phyloP scores from a whole-genome alignment of 64 coral and sea anemone species.

The Stichodactyla helianthus region DNA sequence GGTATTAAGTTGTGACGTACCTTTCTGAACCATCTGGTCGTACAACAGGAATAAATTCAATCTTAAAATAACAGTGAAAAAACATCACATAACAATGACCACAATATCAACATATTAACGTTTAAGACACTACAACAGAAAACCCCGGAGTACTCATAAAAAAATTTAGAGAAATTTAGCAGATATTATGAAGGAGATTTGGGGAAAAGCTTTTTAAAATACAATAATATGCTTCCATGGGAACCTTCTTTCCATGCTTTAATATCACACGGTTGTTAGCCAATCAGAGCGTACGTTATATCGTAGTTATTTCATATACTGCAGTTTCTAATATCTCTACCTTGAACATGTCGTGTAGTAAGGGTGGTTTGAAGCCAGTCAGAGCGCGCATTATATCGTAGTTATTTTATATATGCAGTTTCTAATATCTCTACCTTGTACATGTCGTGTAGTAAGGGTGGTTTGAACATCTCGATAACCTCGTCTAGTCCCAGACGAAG shows the following conservation, averaged over 20 bases:
- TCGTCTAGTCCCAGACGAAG: conserved; percentile 89
- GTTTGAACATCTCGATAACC: conserved; percentile 51
- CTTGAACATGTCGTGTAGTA: conserved; percentile 76
- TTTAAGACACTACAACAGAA: too few species aligned
- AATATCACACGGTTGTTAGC: background rate
- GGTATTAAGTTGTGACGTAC: background rate
- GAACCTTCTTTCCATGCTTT: too few species aligned
- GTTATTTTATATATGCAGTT: background rate
- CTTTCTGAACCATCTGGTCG: conserved; percentile 17
- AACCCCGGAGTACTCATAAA: too few species aligned
- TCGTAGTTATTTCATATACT: background rate
- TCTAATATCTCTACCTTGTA: conserved; percentile 63
- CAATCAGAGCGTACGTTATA: background rate
- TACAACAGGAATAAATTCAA: conserved; percentile 16
- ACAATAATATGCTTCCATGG: too few species aligned
- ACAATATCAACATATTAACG: background rate
- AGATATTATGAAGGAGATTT: too few species aligned
- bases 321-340: conserved; percentile 27
- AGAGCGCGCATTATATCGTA: too few species aligned
- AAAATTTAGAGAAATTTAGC: too few species aligned
- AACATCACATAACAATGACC: background rate
- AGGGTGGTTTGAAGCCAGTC: conserved; percentile 43
- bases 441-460: conserved; percentile 59
- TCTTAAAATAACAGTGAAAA: background rate
- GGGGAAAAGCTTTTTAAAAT: too few species aligned